These are phyloP conservation scores for Mormyrus hasselquistii DNA, from an alignment of 2,797 vertebrate species.

Conservation along the genomic window DNA sequence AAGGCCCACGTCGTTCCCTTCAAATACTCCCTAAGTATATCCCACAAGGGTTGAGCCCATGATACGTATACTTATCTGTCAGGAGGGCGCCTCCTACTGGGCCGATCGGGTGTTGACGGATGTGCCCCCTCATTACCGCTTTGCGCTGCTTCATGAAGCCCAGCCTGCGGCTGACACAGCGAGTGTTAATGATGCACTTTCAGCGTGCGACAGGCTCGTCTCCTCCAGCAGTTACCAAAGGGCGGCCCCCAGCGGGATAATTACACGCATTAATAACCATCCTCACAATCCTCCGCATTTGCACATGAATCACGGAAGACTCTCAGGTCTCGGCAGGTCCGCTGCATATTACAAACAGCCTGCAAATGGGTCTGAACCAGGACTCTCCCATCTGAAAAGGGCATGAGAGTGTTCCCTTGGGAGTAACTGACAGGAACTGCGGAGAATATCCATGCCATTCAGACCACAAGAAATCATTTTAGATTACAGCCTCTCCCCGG, in stretches of 20 bases:
- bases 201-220: neutral
- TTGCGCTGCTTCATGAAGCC: slow-evolving; percentile 3
- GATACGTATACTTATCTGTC: slow-evolving; percentile 17
- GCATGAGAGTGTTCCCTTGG: neutral
- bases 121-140: slow-evolving; percentile 8
- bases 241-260: neutral
- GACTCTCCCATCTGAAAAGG: neutral
- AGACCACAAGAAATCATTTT: neutral
- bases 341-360: neutral
- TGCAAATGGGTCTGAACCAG: neutral
- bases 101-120: neutral
- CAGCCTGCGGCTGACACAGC: slow-evolving; percentile 4
- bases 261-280: neutral
- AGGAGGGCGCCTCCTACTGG: neutral
- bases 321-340: neutral
- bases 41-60: neutral
- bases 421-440: neutral
- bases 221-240: neutral
- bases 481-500: neutral
- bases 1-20: neutral
- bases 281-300: neutral
- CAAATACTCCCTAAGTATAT: slow-evolving; percentile 1
- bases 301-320: neutral
- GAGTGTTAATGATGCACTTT: neutral
- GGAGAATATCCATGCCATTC: neutral